Base-by-base conservation (phyloP, 1,140 invertebrate species). In the Glomeris maerens region DNA sequence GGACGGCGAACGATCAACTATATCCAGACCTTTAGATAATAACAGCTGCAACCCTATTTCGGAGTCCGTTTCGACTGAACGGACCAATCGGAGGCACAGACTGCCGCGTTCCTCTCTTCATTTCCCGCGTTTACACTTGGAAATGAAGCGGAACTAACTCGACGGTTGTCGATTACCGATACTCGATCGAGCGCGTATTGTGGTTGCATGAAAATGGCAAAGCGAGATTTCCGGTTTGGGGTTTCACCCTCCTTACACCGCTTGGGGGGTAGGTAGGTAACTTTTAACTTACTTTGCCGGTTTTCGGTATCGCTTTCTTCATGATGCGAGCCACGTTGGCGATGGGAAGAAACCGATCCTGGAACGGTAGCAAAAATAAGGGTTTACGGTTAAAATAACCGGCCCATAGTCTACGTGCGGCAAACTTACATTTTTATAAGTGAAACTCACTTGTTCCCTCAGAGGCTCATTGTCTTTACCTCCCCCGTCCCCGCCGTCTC, bases 271-370 rank as follows among this genome's bases (percentile, higher is more conserved):
- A 31, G 38, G 26, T 26, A 48, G 20, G 5, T 49, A 25, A 7
- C 36, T 20, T 25, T 4, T 56, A 57, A 47, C 63, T 64, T 74
- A 89, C 82, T 74, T 98, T 98, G 60, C 93, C 95, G 57, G 84
- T 81, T 54, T 88, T 82, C 3, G 95, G 95, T 58, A 98, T 92
- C 3, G 90, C 87, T 64, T 85, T 80, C 69, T 98, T 98, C 96
- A 99, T 99, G 38, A 99, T 96, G 71, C 97, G 85, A 0, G 92
- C 90, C 40, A 99, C 91, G 73, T 99, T 99, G 21, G 95, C 95
- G 58, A 97, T 97, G 1, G 94, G 94, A 40, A 98, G 69, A 66
- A 97, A 98, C 57, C 93, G 74, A 66, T 98, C 93, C 69, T 98
- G 87, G 44, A 57, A 50, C 5, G n/a, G n/a, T n/a, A n/a, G n/a